Evolutionary conservation across 2,888 invertebrate species (phyloP).

Genomic region (Andrena fulva): DNA sequence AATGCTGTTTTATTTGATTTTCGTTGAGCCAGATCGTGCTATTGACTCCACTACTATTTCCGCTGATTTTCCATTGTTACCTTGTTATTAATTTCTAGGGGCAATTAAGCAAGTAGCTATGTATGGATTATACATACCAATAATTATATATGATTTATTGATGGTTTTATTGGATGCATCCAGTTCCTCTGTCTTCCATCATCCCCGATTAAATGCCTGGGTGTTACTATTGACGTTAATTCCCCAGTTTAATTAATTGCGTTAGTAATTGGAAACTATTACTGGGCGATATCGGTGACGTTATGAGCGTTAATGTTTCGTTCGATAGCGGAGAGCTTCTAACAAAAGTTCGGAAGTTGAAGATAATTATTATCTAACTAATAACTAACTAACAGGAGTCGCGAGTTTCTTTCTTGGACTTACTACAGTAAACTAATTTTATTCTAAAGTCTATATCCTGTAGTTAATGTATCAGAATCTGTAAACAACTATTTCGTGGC

Average conservation of each 20-base stretch:
- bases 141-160: constrained; percentile 13
- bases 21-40: not conserved
- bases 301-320: constrained; percentile 12
- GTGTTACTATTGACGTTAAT: not conserved
- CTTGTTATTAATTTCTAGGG: constrained; percentile 9
- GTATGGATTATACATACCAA: not conserved
- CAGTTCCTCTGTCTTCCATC: constrained; percentile 27
- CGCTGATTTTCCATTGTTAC: constrained; percentile 8
- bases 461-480: too few relatives aligned
- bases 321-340: too few relatives aligned
- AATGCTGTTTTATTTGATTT: constrained; percentile 14
- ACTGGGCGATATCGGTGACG: not conserved
- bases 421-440: too few relatives aligned
- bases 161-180: constrained; percentile 30
- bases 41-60: too few relatives aligned
- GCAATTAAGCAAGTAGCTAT: constrained; percentile 13
- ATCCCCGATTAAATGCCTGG: constrained; percentile 11
- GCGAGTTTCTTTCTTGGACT: too few relatives aligned
- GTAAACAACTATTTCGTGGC: too few relatives aligned
- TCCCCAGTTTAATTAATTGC: constrained; percentile 22
- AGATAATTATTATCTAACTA: too few relatives aligned
- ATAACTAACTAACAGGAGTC: too few relatives aligned
- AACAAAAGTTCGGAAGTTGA: too few relatives aligned
- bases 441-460: too few relatives aligned
- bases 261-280: constrained; percentile 10